Conservation (phyloP, 2,888 invertebrate species). For the Drosophila borborema region DNA sequence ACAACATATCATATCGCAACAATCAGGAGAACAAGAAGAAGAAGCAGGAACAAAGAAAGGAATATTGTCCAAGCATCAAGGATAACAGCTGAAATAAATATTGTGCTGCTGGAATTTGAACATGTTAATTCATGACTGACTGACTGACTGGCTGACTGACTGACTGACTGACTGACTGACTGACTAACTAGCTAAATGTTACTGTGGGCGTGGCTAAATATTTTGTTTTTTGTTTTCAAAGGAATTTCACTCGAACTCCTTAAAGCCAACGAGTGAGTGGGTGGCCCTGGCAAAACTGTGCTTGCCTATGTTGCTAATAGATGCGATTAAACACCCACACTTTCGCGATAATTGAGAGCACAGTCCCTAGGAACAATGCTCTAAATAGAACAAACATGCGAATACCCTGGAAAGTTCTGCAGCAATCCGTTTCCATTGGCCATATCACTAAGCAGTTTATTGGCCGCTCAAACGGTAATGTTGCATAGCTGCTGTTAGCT, state of each 20-base stretch:
- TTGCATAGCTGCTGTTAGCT: background rate
- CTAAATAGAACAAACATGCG: background rate
- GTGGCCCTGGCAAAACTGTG: constrained; percentile 43
- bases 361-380: constrained; percentile 1
- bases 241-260: constrained; percentile 33
- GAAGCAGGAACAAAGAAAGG: constrained; percentile 7
- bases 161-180: background rate
- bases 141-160: background rate
- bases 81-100: constrained; percentile 34
- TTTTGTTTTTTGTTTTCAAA: constrained; percentile 48
- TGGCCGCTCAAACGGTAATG: no score
- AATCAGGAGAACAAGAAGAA: constrained; percentile 23
- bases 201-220: constrained; percentile 43
- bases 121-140: constrained; percentile 53
- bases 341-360: constrained; percentile 29
- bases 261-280: constrained; percentile 22
- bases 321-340: constrained; percentile 79
- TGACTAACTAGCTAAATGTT: constrained; percentile 6
- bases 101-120: constrained; percentile 47
- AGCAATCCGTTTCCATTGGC: background rate
- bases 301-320: constrained; percentile 66
- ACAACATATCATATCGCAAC: constrained; percentile 22
- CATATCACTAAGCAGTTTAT: background rate
- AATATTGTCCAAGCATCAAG: constrained; percentile 30
- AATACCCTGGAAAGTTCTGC: constrained; percentile 9